Evolutionary conservation across 2,888 invertebrate species (phyloP).

Genomic region (Cordilura impudica): DNA sequence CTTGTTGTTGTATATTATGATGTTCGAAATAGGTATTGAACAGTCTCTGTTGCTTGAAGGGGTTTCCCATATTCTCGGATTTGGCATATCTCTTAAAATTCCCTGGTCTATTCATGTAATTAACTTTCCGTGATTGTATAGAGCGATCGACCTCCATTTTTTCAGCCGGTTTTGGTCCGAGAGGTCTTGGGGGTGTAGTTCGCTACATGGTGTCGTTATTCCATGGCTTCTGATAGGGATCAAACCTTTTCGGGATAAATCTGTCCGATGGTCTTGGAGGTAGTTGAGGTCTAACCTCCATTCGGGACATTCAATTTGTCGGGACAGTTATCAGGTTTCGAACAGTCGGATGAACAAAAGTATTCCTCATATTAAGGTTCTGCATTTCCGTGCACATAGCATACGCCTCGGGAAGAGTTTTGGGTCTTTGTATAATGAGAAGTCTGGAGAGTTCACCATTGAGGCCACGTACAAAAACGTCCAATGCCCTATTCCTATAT

Average conservation of each 20-base stretch:
- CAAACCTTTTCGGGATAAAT: too few species aligned
- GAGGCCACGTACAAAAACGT: constrained; percentile 38
- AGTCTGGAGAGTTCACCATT: constrained; percentile 29
- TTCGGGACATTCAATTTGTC: too few species aligned
- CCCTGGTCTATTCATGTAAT: not conserved
- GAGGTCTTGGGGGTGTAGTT: not conserved
- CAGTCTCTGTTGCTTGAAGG: not conserved
- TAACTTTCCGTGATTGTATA: not conserved
- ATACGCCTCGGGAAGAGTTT: too few species aligned
- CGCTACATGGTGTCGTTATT: not conserved
- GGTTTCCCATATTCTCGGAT: not conserved
- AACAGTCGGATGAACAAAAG: too few species aligned
- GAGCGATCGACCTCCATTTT: constrained; percentile 6
- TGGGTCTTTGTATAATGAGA: too few species aligned
- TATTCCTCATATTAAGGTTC: too few species aligned
- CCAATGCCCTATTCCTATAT: constrained; percentile 59
- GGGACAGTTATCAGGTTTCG: too few species aligned
- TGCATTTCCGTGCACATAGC: too few species aligned
- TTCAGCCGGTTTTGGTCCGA: not conserved
- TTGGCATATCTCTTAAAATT: not conserved
- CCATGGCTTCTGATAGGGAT: too few species aligned
- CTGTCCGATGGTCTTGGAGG: too few species aligned
- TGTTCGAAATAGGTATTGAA: not conserved
- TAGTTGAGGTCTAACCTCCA: too few species aligned
- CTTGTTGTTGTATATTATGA: not conserved